Evolutionary conservation across 2,888 invertebrate genomes (phyloP), one percentile per base, ranked within the genome.

Genomic region (Lypha dubia): DNA sequence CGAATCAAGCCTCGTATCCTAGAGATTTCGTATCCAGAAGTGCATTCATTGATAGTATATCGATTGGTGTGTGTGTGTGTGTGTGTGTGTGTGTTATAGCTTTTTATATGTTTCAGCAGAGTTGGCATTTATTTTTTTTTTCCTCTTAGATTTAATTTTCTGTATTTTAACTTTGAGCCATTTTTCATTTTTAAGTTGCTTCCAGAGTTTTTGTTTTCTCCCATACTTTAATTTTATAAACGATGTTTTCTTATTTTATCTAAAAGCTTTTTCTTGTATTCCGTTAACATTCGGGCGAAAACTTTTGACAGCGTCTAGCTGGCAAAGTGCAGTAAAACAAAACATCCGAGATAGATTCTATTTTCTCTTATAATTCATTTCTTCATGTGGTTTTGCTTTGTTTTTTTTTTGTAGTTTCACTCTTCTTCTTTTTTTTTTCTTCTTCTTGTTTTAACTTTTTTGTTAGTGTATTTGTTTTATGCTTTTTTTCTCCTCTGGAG

Each of bases 201-300:
- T 46, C 46, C 17, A 38, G 49, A 35, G 11, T 28, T 20, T 63
- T 63, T 24, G n/a, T 17, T 38, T 46, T 1, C 38, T 49, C 11
- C 11, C 20, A 56, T 20, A 32, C 13, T 20, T 17, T 7, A 49
- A 20, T 15, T 58, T 71, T 28, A 15, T 65, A 44, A 5, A 8
- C 13, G 15, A 32, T 49, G 32, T 51, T 35, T 68, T 51, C 32
- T 44, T 11, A n/a, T 74, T 60, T 11, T 3, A 32, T 70, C 53
- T 81, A 84, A 84, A 84, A 84, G 84, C 84, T 79, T 84, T 84
- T 79, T 46, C 67, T 74, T 84, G 84, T 84, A 68, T 84, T 68
- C 70, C 60, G 56, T 62, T 71, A 68, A 28, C 9, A 28, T 58
- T 75, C 35, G 56, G 71, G 74, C 56, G 41, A 62, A 84, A 84